A percentile compares a stretch with the other conserved stretches of the same genome.
Evolutionary conservation across 2,113 vertebrate genomes (phyloP).

Genomic region (Maccullochella peelii): DNA sequence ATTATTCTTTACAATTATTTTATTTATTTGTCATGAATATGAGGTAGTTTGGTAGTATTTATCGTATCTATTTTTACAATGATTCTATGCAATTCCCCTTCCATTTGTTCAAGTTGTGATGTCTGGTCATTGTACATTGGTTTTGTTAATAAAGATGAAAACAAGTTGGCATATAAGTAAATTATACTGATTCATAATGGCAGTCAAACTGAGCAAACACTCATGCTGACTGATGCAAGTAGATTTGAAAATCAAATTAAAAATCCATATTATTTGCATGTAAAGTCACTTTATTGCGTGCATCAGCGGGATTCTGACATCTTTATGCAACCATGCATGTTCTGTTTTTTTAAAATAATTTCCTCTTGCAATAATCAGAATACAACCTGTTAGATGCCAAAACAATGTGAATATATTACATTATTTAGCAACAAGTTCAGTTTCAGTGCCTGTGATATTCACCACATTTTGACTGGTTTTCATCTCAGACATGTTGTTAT

Average conservation of each 20-base stretch:
- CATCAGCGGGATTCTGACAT: slow-evolving; percentile 21
- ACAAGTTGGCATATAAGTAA: too few species aligned
- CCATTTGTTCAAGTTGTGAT: background rate
- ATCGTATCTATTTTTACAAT: background rate
- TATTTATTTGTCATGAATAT: background rate
- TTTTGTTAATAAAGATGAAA: background rate
- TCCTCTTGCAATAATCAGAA: slow-evolving; percentile 18
- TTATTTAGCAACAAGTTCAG: background rate
- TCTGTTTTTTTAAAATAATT: background rate
- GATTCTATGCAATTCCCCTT: background rate
- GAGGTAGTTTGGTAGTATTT: background rate
- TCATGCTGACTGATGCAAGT: background rate
- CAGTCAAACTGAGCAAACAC: background rate
- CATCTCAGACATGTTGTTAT: background rate
- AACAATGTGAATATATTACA: background rate
- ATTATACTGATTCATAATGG: background rate
- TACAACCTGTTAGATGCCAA: background rate
- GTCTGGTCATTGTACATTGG: background rate
- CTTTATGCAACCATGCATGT: background rate
- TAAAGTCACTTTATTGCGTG: slow-evolving; percentile 45
- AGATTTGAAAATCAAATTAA: background rate
- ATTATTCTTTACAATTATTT: background rate
- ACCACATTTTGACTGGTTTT: background rate
- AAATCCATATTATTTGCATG: background rate
- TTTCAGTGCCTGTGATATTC: background rate